Percentiles rank a stretch among this genome's conserved stretches.
Evolutionary conservation across 2,797 vertebrate genomes (phyloP).

Genomic region (Gymnothorax reevesii): DNA sequence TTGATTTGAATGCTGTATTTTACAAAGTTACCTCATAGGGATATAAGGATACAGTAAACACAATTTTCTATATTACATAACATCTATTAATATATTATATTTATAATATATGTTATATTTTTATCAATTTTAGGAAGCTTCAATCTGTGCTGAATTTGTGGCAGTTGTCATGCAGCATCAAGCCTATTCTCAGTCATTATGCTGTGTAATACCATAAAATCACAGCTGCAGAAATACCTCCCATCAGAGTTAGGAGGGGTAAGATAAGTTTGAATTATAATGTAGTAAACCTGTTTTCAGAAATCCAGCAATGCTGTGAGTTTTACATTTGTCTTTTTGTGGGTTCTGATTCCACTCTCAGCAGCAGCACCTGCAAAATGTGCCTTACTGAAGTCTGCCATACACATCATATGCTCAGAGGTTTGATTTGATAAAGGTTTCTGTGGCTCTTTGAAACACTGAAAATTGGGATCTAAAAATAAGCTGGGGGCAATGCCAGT

Average conservation of each 20-base stretch:
- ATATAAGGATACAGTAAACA: neutral
- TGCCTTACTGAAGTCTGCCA: neutral
- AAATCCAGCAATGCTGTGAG: neutral
- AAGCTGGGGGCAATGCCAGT: neutral
- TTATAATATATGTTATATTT: too few species aligned
- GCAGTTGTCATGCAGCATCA: neutral
- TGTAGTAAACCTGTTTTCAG: neutral
- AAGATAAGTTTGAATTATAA: neutral
- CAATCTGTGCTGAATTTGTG: neutral
- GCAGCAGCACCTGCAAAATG: neutral
- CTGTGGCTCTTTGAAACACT: neutral
- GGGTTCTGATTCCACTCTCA: neutral
- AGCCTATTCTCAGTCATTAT: neutral
- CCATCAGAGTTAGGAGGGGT: neutral
- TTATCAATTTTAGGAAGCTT: neutral
- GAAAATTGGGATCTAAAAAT: neutral
- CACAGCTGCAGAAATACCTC: neutral
- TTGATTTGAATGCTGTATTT: neutral
- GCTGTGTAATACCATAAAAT: neutral
- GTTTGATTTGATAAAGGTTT: neutral
- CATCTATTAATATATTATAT: too few species aligned
- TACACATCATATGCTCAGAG: neutral
- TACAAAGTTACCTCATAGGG: neutral
- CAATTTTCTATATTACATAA: too few species aligned
- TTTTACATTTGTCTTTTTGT: neutral